Evolutionary conservation across 2,888 invertebrate genomes (phyloP).

Genomic region (Empis stercorea): DNA sequence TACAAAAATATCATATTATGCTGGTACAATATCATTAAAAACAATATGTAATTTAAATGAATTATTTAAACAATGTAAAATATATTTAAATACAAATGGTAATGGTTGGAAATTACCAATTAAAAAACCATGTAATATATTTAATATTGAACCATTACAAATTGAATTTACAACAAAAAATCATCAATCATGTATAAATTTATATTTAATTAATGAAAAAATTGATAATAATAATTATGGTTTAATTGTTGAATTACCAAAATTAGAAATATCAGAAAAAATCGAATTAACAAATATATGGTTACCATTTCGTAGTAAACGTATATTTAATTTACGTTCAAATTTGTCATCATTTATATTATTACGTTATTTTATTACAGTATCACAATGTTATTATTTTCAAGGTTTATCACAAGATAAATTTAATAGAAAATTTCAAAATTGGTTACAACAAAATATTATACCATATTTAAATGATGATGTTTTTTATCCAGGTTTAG

Average conservation of each 20-base stretch:
- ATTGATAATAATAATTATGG: slow-evolving; percentile 18
- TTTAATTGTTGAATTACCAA: slow-evolving; percentile 29
- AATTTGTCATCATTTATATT: slow-evolving; percentile 23
- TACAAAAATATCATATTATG: slow-evolving; percentile 30
- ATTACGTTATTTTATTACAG: slow-evolving; percentile 26
- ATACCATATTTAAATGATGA: slow-evolving; percentile 27
- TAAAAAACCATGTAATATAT: no score
- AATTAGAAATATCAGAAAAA: slow-evolving; percentile 21
- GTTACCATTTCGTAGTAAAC: slow-evolving; percentile 28
- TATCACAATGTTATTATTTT: slow-evolving; percentile 27
- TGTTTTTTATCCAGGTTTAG: slow-evolving; percentile 31
- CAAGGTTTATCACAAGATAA: slow-evolving; percentile 20
- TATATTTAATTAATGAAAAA: slow-evolving; percentile 19
- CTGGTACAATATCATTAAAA: slow-evolving; percentile 23
- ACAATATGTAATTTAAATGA: slow-evolving; percentile 21
- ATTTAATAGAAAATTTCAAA: slow-evolving; percentile 25
- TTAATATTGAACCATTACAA: no score
- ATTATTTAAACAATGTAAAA: slow-evolving; percentile 24
- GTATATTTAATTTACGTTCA: slow-evolving; percentile 26
- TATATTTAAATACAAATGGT: slow-evolving; percentile 31
- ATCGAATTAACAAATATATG: slow-evolving; percentile 27
- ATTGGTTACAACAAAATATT: slow-evolving; percentile 27
- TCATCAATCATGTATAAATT: slow-evolving; percentile 17
- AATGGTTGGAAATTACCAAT: slow-evolving; percentile 26
- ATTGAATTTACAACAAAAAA: neutral